Conservation (phyloP, 2,888 invertebrate genomes). For the Ophion costatus region DNA sequence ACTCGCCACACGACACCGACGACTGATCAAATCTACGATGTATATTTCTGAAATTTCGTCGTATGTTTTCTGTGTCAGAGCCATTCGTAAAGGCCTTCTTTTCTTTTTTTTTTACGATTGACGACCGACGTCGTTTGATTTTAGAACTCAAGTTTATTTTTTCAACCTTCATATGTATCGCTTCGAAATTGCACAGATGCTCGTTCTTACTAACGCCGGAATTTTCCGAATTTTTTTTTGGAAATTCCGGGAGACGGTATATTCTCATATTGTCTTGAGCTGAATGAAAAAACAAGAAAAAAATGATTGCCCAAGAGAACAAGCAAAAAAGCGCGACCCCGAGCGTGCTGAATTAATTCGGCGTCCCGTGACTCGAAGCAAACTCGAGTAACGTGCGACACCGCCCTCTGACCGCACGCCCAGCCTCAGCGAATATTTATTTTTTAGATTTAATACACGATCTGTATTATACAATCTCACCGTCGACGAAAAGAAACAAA, state of each 20-base stretch:
- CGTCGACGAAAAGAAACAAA: slow-evolving; percentile 36
- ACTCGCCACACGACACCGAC: no score
- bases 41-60: no score
- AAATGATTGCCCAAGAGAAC: no score
- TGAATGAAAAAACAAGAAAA: no score
- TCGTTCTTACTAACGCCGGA: neutral
- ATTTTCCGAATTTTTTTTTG: neutral
- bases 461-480: slow-evolving; percentile 62
- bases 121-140: neutral
- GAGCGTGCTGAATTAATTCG: neutral
- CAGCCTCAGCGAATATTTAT: slow-evolving; percentile 55
- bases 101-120: neutral
- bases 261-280: no score
- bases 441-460: slow-evolving; percentile 54
- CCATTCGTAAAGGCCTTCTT: no score
- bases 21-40: no score
- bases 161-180: neutral
- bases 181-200: neutral
- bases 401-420: neutral
- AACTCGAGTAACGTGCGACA: slow-evolving; percentile 47
- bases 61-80: no score
- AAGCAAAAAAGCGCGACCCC: no score
- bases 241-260: neutral
- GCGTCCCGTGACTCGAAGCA: slow-evolving; percentile 54
- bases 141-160: neutral